phyloP scores from a whole-genome alignment of 2,888 invertebrate genomes.

The Cantharis lateralis region DNA sequence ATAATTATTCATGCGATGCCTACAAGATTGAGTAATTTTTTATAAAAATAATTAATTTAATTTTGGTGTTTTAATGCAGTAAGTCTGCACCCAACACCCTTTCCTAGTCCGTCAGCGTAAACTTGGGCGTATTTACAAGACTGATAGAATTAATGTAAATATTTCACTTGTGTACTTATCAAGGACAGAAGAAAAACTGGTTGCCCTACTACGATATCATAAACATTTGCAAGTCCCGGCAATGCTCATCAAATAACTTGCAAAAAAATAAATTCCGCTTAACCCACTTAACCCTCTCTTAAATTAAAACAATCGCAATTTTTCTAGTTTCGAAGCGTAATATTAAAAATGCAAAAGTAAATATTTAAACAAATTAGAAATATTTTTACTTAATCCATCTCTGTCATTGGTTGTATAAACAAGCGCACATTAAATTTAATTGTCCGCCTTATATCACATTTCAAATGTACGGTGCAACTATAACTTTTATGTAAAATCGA shows the following conservation, averaged over 20 bases:
- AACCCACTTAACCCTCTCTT: neutral
- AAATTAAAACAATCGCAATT: neutral
- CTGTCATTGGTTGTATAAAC: slow-evolving; percentile 15
- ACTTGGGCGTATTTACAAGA: too few species aligned
- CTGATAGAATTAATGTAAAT: too few species aligned
- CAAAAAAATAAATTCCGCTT: neutral
- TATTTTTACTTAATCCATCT: slow-evolving; percentile 20
- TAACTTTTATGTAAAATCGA: neutral
- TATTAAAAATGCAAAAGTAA: neutral
- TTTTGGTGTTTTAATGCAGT: neutral
- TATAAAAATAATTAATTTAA: neutral
- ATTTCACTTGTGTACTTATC: too few species aligned
- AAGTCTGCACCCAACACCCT: neutral
- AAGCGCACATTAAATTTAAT: slow-evolving; percentile 9
- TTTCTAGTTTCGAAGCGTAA: neutral
- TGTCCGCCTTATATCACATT: slow-evolving; percentile 24
- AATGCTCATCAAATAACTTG: neutral
- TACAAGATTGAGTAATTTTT: neutral
- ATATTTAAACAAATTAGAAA: neutral
- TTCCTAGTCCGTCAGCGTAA: too few species aligned
- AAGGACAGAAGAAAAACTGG: too few species aligned
- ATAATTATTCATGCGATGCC: neutral
- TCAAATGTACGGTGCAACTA: neutral
- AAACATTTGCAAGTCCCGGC: neutral
- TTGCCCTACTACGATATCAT: too few species aligned